phyloP scores from a whole-genome alignment of 2,888 invertebrate species.

The Chloroclystis v-ata region DNA sequence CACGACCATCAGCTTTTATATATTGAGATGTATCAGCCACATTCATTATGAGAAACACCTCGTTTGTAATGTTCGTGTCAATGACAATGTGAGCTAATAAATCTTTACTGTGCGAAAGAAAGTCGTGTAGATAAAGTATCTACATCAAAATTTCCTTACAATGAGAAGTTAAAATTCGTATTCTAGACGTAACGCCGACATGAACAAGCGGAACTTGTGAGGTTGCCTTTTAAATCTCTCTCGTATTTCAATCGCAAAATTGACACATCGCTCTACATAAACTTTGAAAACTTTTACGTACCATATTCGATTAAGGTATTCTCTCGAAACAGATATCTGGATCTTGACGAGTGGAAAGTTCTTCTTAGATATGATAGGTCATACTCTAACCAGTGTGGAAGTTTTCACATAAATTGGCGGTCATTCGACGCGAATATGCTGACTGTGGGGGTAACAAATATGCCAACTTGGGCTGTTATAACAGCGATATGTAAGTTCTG shows the following conservation, averaged over 20 bases:
- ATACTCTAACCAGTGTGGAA: constrained; percentile 69
- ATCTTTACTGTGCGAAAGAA: constrained; percentile 24
- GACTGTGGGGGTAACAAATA: constrained; percentile 77
- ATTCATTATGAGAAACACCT: constrained; percentile 54
- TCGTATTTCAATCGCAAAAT: constrained; percentile 74
- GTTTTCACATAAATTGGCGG: constrained; percentile 78
- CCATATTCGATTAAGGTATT: constrained; percentile 73
- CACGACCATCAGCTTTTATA: constrained; percentile 63
- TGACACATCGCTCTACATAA: constrained; percentile 71
- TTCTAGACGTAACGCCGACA: constrained; percentile 11
- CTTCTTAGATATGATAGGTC: constrained; percentile 69
- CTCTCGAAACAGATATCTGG: constrained; percentile 59
- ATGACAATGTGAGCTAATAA: constrained; percentile 18
- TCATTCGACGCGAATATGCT: constrained; percentile 78
- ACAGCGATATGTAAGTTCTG: constrained; percentile 77
- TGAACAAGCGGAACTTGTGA: constrained; percentile 78
- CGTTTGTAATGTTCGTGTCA: constrained; percentile 28
- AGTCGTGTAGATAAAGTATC: not conserved
- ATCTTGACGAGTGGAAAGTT: constrained; percentile 74
- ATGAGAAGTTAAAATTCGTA: constrained; percentile 11
- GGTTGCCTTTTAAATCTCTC: constrained; percentile 71
- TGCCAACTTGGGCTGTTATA: constrained; percentile 77
- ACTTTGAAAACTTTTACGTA: constrained; percentile 71
- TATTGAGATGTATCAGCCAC: constrained; percentile 60
- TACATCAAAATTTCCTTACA: not conserved